phyloP scores from a whole-genome alignment of 2,113 vertebrate genomes.

The Podilymbus podiceps region DNA sequence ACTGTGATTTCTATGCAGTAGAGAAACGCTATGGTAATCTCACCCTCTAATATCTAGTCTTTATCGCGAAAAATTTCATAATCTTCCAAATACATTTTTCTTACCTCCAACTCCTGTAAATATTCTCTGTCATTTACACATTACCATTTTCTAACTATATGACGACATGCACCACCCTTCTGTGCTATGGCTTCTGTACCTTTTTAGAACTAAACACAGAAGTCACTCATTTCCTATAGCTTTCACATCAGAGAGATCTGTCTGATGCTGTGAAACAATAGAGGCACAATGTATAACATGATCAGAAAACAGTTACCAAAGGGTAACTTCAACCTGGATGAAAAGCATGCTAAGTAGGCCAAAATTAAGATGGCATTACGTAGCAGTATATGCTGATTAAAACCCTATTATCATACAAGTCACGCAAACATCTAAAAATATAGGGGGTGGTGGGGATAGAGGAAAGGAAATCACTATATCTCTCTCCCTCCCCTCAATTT shows the following conservation, averaged over 20 bases:
- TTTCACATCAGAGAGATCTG: neutral
- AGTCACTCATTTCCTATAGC: neutral
- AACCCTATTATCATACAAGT: constrained; percentile 40
- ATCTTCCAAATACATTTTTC: neutral
- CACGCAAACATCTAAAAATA: constrained; percentile 30
- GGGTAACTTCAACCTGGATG: neutral
- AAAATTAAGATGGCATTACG: constrained; percentile 45
- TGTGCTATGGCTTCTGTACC: neutral
- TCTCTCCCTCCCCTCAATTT: neutral
- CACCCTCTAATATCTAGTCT: neutral
- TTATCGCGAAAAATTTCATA: neutral
- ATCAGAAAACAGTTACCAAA: constrained; percentile 11
- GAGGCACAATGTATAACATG: neutral
- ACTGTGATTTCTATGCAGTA: neutral
- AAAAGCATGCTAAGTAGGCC: constrained; percentile 20
- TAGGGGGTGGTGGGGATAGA: neutral
- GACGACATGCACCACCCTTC: neutral
- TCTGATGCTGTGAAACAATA: neutral
- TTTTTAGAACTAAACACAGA: neutral
- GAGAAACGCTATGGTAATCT: neutral
- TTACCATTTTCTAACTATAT: neutral
- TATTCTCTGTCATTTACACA: neutral
- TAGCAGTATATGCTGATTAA: constrained; percentile 34
- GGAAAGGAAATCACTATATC: neutral
- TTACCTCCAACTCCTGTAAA: neutral